Conservation (phyloP, 2,797 vertebrate species). For the Enoplosus armatus region DNA sequence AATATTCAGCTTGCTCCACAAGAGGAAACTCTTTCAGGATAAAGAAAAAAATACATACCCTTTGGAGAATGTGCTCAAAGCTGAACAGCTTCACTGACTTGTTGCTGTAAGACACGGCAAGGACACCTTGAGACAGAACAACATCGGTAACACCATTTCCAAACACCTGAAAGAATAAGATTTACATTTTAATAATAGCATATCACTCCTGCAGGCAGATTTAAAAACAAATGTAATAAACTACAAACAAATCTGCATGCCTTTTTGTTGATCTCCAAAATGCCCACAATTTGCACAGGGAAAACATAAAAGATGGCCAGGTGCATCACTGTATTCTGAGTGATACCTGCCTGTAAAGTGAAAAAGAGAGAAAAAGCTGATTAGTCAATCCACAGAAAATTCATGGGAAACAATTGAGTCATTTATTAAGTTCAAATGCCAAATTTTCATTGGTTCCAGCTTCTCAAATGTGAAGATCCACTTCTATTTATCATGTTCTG, state of each 20-base stretch:
- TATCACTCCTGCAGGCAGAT: not conserved
- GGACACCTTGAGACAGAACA: conserved; percentile 91
- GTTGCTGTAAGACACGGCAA: conserved; percentile 92
- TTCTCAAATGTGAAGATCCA: not conserved
- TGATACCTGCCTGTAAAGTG: conserved; percentile 84
- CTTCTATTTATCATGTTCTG: not conserved
- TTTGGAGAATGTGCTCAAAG: conserved; percentile 91
- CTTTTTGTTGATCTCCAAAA: conserved; percentile 94
- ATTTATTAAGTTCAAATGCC: not conserved
- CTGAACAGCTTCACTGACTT: conserved; percentile 94
- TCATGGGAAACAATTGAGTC: not conserved
- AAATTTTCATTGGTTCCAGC: too few species aligned
- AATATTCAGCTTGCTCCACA: not conserved
- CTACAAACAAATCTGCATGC: conserved; percentile 72
- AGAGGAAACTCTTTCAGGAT: not conserved
- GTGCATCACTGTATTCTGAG: conserved; percentile 87
- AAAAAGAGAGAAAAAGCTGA: not conserved
- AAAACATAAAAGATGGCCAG: conserved; percentile 92
- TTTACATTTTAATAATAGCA: not conserved
- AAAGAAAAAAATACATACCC: conserved; percentile 82
- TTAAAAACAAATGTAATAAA: not conserved
- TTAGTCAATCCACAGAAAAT: not conserved
- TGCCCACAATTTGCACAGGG: conserved; percentile 91
- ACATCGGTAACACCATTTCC: conserved; percentile 92
- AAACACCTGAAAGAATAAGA: conserved; percentile 89